Evolutionary conservation across 2,797 vertebrate species (phyloP).

Genomic region (Pelochelys cantorii): DNA sequence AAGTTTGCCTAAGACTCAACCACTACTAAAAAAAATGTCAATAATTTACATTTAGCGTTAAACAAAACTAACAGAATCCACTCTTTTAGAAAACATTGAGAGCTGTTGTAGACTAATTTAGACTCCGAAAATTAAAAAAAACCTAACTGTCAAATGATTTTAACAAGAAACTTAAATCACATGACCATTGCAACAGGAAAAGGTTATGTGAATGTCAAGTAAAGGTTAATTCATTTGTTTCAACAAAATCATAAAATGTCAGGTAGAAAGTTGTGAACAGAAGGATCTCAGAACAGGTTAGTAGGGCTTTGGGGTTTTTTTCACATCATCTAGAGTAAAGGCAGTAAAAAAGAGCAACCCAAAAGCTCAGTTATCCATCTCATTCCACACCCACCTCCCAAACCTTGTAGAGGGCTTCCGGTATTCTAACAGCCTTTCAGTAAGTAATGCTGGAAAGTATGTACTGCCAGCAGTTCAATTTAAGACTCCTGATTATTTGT

Average conservation of each 20-base stretch:
- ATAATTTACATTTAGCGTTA: not conserved
- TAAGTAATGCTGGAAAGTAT: not conserved
- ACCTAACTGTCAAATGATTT: not conserved
- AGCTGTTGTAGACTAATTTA: not conserved
- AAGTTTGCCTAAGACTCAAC: constrained; percentile 29
- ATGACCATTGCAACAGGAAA: not conserved
- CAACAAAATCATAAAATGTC: not conserved
- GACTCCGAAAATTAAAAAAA: not conserved
- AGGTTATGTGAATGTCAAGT: not conserved
- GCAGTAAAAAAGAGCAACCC: not conserved
- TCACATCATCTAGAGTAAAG: not conserved
- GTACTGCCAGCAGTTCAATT: not conserved
- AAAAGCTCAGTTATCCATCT: not conserved
- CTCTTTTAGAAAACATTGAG: rapidly evolving
- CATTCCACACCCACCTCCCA: not conserved
- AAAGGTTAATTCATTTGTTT: not conserved
- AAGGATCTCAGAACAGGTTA: not conserved
- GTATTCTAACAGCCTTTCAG: not conserved
- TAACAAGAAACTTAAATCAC: not conserved
- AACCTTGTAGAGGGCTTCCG: not conserved
- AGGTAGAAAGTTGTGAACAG: not conserved
- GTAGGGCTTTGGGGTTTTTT: not conserved
- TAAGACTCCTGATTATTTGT: not conserved
- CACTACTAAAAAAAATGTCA: not conserved
- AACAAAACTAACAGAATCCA: not conserved